These are phyloP conservation scores for Gambusia holbrooki DNA, from an alignment of 2,113 vertebrate genomes.

Conservation along the genomic window DNA sequence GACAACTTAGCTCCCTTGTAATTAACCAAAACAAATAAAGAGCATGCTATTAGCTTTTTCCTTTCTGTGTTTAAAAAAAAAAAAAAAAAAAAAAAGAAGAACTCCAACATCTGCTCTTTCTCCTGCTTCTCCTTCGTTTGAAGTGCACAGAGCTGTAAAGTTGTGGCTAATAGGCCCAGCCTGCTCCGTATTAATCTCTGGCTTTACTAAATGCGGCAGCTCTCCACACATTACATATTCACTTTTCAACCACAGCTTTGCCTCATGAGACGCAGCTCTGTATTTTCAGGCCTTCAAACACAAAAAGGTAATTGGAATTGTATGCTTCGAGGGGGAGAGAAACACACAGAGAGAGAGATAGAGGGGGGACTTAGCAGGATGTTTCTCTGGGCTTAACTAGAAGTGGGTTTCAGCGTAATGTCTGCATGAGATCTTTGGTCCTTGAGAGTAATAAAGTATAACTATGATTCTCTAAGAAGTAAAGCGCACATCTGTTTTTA, in stretches of 20 bases:
- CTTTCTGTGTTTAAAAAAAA: slow-evolving; percentile 69
- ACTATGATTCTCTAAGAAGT: no score
- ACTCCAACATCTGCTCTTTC: slow-evolving; percentile 60
- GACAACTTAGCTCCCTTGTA: slow-evolving; percentile 50
- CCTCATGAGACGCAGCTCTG: slow-evolving; percentile 21
- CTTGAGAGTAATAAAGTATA: no score
- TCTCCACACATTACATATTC: slow-evolving; percentile 22
- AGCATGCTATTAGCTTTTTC: slow-evolving; percentile 64
- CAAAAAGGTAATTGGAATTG: no score
- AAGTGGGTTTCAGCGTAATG: no score
- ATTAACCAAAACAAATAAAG: slow-evolving; percentile 69
- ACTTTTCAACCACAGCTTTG: slow-evolving; percentile 40
- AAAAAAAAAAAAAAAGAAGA: slow-evolving; percentile 65
- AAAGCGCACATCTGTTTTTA: no score
- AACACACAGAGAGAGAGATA: no score
- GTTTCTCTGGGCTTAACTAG: no score
- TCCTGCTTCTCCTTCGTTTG: slow-evolving; percentile 37
- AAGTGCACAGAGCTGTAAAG: slow-evolving; percentile 49
- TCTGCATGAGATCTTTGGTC: no score
- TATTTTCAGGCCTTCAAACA: no score
- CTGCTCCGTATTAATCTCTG: slow-evolving; percentile 50
- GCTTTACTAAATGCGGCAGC: slow-evolving; percentile 27
- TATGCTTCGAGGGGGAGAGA: no score
- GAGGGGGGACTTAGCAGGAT: no score
- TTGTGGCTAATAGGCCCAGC: slow-evolving; percentile 41